Conservation (phyloP, 53 echinoderm and acorn worm genomes). For the Arbacia lixula region DNA sequence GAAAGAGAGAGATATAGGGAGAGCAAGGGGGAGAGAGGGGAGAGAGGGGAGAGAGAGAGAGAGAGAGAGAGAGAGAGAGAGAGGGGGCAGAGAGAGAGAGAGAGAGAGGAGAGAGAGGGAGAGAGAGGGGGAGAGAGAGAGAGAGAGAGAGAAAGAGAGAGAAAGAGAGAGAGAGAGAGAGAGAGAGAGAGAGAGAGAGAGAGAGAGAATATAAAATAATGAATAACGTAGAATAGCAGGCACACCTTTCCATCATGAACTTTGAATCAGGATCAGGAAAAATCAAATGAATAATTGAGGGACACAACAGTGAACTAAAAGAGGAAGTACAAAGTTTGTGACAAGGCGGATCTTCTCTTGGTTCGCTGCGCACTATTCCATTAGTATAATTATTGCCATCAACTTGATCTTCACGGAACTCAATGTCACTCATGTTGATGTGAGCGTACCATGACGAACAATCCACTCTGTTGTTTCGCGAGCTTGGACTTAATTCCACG, state of each 20-base stretch:
- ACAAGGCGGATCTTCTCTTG: too few relatives aligned
- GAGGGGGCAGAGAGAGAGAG: not conserved
- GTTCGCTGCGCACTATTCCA: too few relatives aligned
- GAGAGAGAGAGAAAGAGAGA: not conserved
- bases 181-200: not conserved
- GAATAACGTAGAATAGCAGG: not conserved
- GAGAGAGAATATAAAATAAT: not conserved
- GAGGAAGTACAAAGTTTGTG: too few relatives aligned
- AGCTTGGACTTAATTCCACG: too few relatives aligned
- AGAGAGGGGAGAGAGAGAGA: not conserved
- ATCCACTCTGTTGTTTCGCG: too few relatives aligned
- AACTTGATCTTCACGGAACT: too few relatives aligned
- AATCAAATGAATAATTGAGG: too few relatives aligned
- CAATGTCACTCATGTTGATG: too few relatives aligned
- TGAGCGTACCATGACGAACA: too few relatives aligned
- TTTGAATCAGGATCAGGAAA: too few relatives aligned
- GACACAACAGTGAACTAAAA: too few relatives aligned
- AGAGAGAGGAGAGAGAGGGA: not conserved
- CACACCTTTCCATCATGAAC: not conserved
- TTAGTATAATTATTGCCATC: too few relatives aligned
- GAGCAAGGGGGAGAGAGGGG: not conserved
- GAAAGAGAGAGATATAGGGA: not conserved
- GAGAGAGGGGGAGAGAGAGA: not conserved
- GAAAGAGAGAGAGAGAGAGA: not conserved
- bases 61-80: not conserved